Conservation (phyloP, 35 echinoderm and acorn worm species). For the Amphiura filiformis region DNA sequence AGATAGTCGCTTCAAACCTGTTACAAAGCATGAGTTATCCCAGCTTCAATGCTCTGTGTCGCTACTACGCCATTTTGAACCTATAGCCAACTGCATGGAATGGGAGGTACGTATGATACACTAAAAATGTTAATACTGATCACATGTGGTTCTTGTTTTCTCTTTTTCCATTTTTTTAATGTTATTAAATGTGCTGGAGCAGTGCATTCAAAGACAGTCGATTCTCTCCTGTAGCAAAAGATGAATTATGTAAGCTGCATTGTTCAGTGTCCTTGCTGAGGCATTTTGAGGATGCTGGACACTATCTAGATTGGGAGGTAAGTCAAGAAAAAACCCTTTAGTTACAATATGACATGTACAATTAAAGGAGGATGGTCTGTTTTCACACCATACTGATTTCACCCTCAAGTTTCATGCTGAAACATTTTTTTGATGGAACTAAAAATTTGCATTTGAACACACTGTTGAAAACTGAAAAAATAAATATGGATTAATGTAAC, state of each 20-base stretch:
- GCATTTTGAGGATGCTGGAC: slow-evolving; percentile 95
- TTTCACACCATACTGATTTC: too few species aligned
- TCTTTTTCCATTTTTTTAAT: neutral
- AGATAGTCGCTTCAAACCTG: slow-evolving; percentile 95
- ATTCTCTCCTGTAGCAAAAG: slow-evolving; percentile 85
- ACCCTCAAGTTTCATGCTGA: too few species aligned
- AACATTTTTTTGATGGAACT: too few species aligned
- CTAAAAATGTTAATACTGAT: neutral
- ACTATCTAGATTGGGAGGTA: slow-evolving; percentile 96
- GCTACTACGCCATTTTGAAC: slow-evolving; percentile 95
- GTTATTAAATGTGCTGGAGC: neutral
- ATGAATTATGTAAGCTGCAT: slow-evolving; percentile 84
- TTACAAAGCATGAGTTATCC: slow-evolving; percentile 85
- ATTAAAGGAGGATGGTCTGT: too few species aligned
- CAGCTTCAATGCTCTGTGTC: slow-evolving; percentile 93
- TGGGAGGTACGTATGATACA: slow-evolving; percentile 76
- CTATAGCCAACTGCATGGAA: slow-evolving; percentile 75
- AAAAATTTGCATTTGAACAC: too few species aligned
- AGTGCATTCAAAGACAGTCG: slow-evolving; percentile 99
- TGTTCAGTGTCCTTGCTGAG: slow-evolving; percentile 91
- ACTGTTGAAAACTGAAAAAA: too few species aligned
- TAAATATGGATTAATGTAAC: too few species aligned
- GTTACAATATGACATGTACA: too few species aligned
- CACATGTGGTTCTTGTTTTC: neutral
- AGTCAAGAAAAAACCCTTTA: too few species aligned